A percentile compares a stretch with the other conserved stretches of the same genome.
Conservation (phyloP, 2,113 vertebrate genomes). For the Potamarius usumacintae region DNA sequence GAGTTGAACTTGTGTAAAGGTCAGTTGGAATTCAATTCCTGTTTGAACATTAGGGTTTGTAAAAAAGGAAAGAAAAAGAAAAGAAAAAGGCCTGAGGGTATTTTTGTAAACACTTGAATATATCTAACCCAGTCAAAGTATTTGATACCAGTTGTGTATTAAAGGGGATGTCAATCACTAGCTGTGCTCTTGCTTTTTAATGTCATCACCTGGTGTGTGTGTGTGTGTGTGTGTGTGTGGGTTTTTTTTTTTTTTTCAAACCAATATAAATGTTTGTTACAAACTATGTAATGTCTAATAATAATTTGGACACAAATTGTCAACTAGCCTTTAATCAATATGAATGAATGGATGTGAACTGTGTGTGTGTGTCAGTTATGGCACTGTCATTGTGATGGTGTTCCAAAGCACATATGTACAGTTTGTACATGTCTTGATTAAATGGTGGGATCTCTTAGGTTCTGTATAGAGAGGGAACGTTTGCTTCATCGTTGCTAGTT, state of each 20-base stretch:
- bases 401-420: slow-evolving; percentile 58
- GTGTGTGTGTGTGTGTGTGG: neutral
- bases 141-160: slow-evolving; percentile 64
- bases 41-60: neutral
- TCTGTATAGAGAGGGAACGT: neutral
- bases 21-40: slow-evolving; percentile 6
- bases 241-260: slow-evolving; percentile 36
- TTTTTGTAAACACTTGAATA: slow-evolving; percentile 58
- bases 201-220: slow-evolving; percentile 21
- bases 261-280: slow-evolving; percentile 43
- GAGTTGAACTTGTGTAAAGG: slow-evolving; percentile 8
- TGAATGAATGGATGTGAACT: slow-evolving; percentile 18
- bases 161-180: slow-evolving; percentile 38
- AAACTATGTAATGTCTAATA: slow-evolving; percentile 48
- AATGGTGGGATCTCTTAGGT: slow-evolving; percentile 24
- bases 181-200: slow-evolving; percentile 58
- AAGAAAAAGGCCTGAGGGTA: slow-evolving; percentile 34
- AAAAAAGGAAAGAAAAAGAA: neutral
- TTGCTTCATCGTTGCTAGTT: slow-evolving; percentile 30
- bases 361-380: slow-evolving; percentile 40
- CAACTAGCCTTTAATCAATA: slow-evolving; percentile 2
- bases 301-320: neutral
- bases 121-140: slow-evolving; percentile 48
- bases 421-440: slow-evolving; percentile 52
- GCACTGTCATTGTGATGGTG: slow-evolving; percentile 46